Evolutionary conservation across 2,113 vertebrate genomes (phyloP).

Genomic region (Rostratula benghalensis): DNA sequence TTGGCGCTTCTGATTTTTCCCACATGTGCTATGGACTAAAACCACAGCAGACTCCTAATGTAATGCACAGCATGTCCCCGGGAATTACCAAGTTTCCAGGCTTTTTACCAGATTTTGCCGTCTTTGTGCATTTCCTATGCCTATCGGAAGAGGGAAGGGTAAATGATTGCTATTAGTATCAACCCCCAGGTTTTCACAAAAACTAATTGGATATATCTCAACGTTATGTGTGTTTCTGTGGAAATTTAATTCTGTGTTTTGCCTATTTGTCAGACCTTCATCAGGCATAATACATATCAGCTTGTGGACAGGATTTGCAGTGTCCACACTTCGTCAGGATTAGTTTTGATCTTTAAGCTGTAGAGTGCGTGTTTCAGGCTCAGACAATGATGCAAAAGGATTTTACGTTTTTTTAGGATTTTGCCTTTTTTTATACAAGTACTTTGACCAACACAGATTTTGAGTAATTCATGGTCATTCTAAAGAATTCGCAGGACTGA

Average conservation of each 20-base stretch:
- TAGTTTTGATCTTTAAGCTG: neutral
- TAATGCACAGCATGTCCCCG: neutral
- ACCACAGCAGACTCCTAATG: neutral
- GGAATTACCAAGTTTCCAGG: neutral
- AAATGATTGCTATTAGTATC: neutral
- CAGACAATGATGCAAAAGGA: neutral
- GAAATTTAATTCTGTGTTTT: neutral
- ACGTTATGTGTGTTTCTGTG: neutral
- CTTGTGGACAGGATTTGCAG: neutral
- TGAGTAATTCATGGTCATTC: neutral
- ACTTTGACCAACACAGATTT: neutral
- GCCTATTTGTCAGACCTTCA: neutral
- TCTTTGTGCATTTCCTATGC: neutral
- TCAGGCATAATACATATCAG: neutral
- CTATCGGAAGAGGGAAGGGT: neutral
- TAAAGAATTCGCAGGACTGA: neutral
- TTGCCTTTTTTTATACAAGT: neutral
- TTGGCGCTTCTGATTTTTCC: neutral
- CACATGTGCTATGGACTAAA: neutral
- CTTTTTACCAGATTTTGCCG: neutral
- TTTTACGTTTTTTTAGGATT: neutral
- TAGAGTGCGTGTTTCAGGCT: neutral
- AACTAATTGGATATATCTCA: fast-evolving
- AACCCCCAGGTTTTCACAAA: neutral
- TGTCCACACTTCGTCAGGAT: neutral